A percentile compares a stretch with the other conserved stretches of the same genome.
These are phyloP conservation scores for Syngnathus floridae DNA, from an alignment of 2,113 vertebrate species.

Conservation along the genomic window DNA sequence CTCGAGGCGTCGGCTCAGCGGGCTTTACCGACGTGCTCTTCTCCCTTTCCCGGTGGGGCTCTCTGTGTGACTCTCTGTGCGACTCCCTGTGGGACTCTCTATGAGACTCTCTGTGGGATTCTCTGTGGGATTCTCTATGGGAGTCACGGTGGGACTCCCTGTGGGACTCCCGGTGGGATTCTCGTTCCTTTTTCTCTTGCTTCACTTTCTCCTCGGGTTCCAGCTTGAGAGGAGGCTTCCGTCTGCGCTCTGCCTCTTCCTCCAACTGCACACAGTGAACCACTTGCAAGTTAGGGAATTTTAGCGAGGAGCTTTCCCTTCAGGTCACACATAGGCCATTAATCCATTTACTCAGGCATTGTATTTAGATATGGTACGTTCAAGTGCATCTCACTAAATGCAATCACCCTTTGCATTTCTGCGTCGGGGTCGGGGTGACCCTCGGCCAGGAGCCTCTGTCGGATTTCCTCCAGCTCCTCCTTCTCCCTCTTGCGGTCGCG, in stretches of 20 bases:
- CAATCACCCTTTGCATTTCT: constrained; percentile 86
- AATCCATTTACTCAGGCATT: not conserved
- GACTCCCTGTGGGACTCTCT: not conserved
- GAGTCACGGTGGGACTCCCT: not conserved
- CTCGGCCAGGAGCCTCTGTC: constrained; percentile 92
- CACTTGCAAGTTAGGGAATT: not conserved
- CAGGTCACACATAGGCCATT: not conserved
- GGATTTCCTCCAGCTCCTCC: constrained; percentile 94
- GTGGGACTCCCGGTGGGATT: constrained; percentile 58
- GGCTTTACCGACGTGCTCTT: constrained; percentile 64
- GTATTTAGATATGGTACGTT: not conserved
- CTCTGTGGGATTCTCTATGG: not conserved
- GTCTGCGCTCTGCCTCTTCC: constrained; percentile 89
- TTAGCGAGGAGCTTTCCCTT: not conserved
- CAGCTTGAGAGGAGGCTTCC: constrained; percentile 88
- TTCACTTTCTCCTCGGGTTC: constrained; percentile 82
- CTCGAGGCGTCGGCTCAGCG: constrained; percentile 61
- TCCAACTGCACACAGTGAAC: constrained; percentile 78
- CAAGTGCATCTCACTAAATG: too few relatives aligned
- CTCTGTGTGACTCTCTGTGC: not conserved
- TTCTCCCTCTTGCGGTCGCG: constrained; percentile 94
- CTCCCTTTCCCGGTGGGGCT: constrained; percentile 56
- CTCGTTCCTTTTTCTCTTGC: constrained; percentile 57
- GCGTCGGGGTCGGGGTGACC: constrained; percentile 97
- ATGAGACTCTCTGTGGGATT: not conserved